Evolutionary conservation across 2,888 invertebrate genomes (phyloP), one percentile per base, ranked within the genome.

Genomic region (Leucophora obtusa): DNA sequence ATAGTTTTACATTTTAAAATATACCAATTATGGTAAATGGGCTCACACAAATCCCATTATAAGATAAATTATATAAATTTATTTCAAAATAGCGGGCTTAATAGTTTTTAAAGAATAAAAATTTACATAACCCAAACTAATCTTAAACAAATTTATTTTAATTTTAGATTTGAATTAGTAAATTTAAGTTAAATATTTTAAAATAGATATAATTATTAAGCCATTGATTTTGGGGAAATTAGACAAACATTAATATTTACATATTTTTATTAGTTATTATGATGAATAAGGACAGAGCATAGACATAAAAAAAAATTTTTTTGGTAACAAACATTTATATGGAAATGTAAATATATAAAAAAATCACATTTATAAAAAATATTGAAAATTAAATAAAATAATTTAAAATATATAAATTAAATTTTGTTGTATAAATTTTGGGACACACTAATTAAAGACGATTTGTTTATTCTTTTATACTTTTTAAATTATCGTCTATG

Each of bases 31-130:
- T 38, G 51, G 58, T 69, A 47, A 68, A 47, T 18, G 58, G 54
- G 60, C 9, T 82, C 80, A 84, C 79, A 84, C 80, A 83, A 83
- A 84, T 82, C 76, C 79, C 62, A 77, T 80, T 70, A 60, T 76
- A 18, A 11, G 43, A 1, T 47, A 5, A 14, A 4, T 47, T 47
- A 14, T 47, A 47, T n/a, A 47, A 47, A 5, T 47, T 47, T n/a
- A 1, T n/a, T 28, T 28, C 6, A 28, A 28, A 28, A 28, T 28
- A 1, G 7, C 7, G 28, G 28, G 28, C 28, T 28, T 28, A 28
- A 28, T 28, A 28, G 6, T 28, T 28, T 7, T 1, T 4, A 7
- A 28, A 28, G 28, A 28, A 3, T 4, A 7, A 1, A 28, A 28
- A 28, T 3, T 28, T 6, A 28, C 28, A 6, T 28, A 28, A 28